Base-by-base conservation (phyloP, 35 echinoderm and acorn worm genomes). In the Lytechinus pictus region DNA sequence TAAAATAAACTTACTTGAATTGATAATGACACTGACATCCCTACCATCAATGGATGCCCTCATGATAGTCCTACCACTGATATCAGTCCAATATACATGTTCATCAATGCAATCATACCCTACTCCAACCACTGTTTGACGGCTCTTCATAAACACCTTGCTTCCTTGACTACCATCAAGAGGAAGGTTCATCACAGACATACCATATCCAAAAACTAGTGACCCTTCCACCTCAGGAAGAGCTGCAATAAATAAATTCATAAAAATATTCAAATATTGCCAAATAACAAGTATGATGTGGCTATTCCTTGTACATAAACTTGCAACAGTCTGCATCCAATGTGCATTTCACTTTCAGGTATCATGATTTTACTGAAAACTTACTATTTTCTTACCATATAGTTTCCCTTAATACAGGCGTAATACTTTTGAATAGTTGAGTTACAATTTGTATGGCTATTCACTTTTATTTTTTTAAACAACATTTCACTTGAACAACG, bases 81-180 rank as follows among this genome's bases (percentile, higher is more conserved):
- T 87, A 53, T 99, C 98, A 52, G 97, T 99, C 96, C 96, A 99
- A 89, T 99, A 99, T 9, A 97, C 95, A 54, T 94, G 27, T 27
- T 96, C 94, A 24, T 99, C 96, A 55, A 27, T 27, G 89, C 98
- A 99, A 95, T 99, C 98, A 28, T 97, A 99, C 28, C 95, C 96
- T 28, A 99, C 14, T 9, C 98, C 98, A 1, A 99, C 96, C n/a
- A 97, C 96, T 14, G 97, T 99, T 96, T 99, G 98, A 10, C 96
- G 86, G 13, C 94, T 96, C 86, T 95, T 96, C 86, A 98, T 95
- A 71, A 95, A 96, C 56, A 99, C 86, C 94, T 96, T 96, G 54
- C 91, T 86, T 9, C 97, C 98, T 27, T 86, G 9, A 12, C 95
- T 60, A 71, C 87, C 89, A 4, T 94, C 1, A 10, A 97, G 94